Evolutionary conservation across 2,888 invertebrate genomes (phyloP), one percentile per base, ranked within the genome.

Genomic region (Caradrina kadenii): DNA sequence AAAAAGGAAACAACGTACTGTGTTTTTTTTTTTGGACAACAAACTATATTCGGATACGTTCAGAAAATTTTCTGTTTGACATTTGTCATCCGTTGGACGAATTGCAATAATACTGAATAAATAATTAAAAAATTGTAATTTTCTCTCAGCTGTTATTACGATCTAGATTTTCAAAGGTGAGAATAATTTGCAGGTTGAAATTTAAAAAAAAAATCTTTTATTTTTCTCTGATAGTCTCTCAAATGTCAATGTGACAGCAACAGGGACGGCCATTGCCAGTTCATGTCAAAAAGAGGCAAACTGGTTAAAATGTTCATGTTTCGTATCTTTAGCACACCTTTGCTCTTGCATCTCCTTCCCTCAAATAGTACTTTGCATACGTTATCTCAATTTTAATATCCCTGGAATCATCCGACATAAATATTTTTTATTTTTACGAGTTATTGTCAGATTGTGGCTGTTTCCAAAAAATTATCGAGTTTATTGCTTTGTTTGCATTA

Each of bases 401-500:
- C 13, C 6, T 21, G 2, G 26, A 54, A 65, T 26, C 26, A 59
- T 13, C 22, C 39, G 39, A 59, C 52, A 62, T 54, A 49, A 49
- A 62, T 48, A 31, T 70, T 71, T 73, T 81, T 75, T 67, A 66
- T 69, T 71, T 80, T 50, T 61, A 35, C 53, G 52, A 64, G 70
- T 39, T 63, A 70, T 39, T 63, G 58, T 64, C 69, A 73, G 69
- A 72, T 76, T 83, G 62, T 67, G 65, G 65, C 59, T 69, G 54
- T 56, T 78, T 70, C 61, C 42, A 56, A 69, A 83, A 70, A 72
- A 52, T 19, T 76, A 49, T 59, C 2, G 26, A 63, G 53, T 72
- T 49, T 63, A 58, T 17, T 72, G 64, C 67, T 69, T 81, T 70
- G 72, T 74, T 81, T 64, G 50, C 54, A 63, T 8, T 71, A 61